Evolutionary conservation across 2,888 invertebrate species (phyloP).

Genomic region (Tetrapedia diversipes): DNA sequence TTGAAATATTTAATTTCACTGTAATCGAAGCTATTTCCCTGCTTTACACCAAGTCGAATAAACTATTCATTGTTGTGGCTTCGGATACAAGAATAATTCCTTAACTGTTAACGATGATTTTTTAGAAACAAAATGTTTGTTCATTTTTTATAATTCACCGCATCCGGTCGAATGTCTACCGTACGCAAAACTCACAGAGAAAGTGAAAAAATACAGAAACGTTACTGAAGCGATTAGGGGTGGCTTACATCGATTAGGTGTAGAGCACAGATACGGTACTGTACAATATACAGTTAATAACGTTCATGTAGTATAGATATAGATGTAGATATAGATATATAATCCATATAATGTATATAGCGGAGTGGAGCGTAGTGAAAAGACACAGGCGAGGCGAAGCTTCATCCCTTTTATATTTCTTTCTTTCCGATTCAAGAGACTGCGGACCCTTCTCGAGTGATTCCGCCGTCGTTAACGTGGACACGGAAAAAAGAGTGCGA

Average conservation of each 20-base stretch:
- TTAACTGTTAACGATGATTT: not conserved
- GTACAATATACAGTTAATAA: constrained; percentile 72
- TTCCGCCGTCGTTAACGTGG: constrained; percentile 54
- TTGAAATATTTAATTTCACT: too few species aligned
- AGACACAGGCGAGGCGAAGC: constrained; percentile 83
- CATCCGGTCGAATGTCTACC: constrained; percentile 35
- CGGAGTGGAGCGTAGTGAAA: constrained; percentile 82
- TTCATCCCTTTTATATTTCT: constrained; percentile 73
- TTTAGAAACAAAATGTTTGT: too few species aligned
- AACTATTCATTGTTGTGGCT: not conserved
- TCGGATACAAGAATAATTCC: not conserved
- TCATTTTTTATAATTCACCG: constrained; percentile 6
- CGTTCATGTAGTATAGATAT: constrained; percentile 67
- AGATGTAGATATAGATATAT: constrained; percentile 54
- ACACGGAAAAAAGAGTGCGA: constrained; percentile 33
- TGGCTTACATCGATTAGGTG: constrained; percentile 82
- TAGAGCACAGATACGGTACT: constrained; percentile 80
- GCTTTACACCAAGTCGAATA: not conserved
- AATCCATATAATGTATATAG: constrained; percentile 72
- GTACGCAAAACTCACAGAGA: constrained; percentile 63
- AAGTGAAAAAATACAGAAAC: constrained; percentile 78
- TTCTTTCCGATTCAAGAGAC: constrained; percentile 80
- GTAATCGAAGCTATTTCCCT: not conserved
- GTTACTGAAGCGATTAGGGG: constrained; percentile 81
- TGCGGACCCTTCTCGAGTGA: constrained; percentile 50